These are phyloP conservation scores for Magallana angulata DNA, from an alignment of 1,140 invertebrate genomes.

Conservation along the genomic window DNA sequence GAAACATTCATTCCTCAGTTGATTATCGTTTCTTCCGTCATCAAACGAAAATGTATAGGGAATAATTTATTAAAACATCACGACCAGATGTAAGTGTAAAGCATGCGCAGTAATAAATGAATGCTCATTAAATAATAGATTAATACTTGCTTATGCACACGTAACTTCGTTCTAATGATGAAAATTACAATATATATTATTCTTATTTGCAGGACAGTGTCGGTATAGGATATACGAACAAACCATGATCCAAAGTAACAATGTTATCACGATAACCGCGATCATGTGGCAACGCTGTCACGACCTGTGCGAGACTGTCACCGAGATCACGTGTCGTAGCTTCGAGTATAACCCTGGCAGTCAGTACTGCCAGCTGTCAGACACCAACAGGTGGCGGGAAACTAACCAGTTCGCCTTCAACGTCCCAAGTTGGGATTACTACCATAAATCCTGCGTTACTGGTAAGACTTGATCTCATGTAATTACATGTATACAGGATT, in stretches of 20 bases:
- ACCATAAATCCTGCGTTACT: conserved; percentile 42
- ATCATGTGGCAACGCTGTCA: conserved; percentile 6
- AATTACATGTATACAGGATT: too few relatives aligned
- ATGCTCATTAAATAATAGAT: too few relatives aligned
- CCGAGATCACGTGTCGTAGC: conserved; percentile 40
- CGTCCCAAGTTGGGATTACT: conserved; percentile 37
- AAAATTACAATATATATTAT: neutral
- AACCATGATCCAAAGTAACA: conserved; percentile 9
- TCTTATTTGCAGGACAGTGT: conserved; percentile 34
- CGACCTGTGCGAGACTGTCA: conserved; percentile 21
- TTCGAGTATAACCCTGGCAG: conserved; percentile 42
- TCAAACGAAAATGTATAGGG: too few relatives aligned
- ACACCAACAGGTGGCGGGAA: conserved; percentile 43
- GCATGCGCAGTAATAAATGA: too few relatives aligned
- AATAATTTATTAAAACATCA: too few relatives aligned
- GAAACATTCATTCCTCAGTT: too few relatives aligned
- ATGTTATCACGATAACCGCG: neutral
- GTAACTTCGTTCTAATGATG: too few relatives aligned
- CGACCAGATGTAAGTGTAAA: too few relatives aligned
- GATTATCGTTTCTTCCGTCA: too few relatives aligned
- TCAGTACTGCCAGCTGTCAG: conserved; percentile 39
- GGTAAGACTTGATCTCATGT: neutral
- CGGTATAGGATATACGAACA: conserved; percentile 33
- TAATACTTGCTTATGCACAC: too few relatives aligned
- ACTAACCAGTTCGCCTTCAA: neutral